Evolutionary conservation across 2,888 invertebrate species (phyloP).

Genomic region (Subacronicta megacephala): DNA sequence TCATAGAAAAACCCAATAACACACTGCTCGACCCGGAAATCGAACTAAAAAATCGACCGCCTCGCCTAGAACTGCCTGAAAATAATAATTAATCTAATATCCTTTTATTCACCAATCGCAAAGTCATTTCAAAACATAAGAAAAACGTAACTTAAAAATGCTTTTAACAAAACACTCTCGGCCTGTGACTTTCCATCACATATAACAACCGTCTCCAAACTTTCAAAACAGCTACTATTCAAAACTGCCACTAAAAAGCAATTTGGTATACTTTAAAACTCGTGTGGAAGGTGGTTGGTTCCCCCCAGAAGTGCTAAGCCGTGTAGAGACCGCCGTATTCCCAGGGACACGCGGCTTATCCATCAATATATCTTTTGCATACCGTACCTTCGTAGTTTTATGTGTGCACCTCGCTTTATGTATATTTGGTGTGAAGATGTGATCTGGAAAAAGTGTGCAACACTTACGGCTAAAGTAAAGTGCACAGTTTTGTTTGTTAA

Average conservation of each 20-base stretch:
- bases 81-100: too few species aligned
- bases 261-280: slow-evolving; percentile 75
- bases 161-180: slow-evolving; percentile 31
- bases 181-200: slow-evolving; percentile 18
- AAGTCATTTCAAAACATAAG: not conserved
- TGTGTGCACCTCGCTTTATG: slow-evolving; percentile 48
- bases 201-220: slow-evolving; percentile 22
- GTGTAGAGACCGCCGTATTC: slow-evolving; percentile 86
- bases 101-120: too few species aligned
- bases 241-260: slow-evolving; percentile 65
- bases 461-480: not conserved
- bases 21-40: too few species aligned
- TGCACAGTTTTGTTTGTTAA: not conserved
- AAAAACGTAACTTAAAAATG: slow-evolving; percentile 16
- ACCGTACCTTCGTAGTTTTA: slow-evolving; percentile 64
- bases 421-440: slow-evolving; percentile 1
- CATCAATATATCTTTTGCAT: slow-evolving; percentile 89
- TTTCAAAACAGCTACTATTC: slow-evolving; percentile 54
- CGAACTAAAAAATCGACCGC: too few species aligned
- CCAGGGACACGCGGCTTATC: slow-evolving; percentile 83
- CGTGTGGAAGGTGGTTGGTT: slow-evolving; percentile 55
- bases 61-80: too few species aligned
- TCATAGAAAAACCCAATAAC: too few species aligned
- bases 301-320: slow-evolving; percentile 88
- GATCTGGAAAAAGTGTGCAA: not conserved